These are phyloP conservation scores for Cherax quadricarinatus DNA, from an alignment of 1,140 invertebrate genomes.

Conservation along the genomic window DNA sequence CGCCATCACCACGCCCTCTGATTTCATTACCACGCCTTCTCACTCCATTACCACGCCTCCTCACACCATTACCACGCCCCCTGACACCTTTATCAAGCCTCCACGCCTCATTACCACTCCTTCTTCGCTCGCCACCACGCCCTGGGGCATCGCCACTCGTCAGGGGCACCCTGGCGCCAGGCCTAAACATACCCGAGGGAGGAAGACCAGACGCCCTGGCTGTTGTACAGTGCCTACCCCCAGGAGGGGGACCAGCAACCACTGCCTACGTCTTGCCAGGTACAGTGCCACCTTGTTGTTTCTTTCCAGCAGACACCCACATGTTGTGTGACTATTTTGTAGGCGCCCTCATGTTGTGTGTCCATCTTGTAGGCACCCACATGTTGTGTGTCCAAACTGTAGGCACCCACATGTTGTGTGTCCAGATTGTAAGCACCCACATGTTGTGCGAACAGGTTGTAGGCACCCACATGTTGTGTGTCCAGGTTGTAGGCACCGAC, in stretches of 20 bases:
- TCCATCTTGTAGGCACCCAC: no score
- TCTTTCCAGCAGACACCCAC: no score
- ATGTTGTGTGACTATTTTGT: no score
- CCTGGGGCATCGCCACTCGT: neutral
- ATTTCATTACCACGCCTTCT: neutral
- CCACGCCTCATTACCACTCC: neutral
- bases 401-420: no score
- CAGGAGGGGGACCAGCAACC: neutral
- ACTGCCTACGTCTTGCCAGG: neutral
- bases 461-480: no score
- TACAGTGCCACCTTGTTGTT: neutral
- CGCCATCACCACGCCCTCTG: neutral
- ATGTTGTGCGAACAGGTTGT: no score
- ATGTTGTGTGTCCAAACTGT: no score
- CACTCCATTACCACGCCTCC: neutral
- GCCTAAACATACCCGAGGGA: neutral
- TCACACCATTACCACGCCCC: neutral
- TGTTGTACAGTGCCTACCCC: neutral
- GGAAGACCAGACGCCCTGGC: neutral
- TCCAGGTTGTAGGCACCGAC: no score
- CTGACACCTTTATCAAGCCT: neutral
- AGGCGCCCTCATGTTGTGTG: no score
- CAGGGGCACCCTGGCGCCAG: neutral
- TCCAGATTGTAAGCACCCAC: no score
- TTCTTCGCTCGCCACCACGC: neutral